Evolutionary conservation across 2,113 vertebrate species (phyloP).

Genomic region (Alligator sinensis): DNA sequence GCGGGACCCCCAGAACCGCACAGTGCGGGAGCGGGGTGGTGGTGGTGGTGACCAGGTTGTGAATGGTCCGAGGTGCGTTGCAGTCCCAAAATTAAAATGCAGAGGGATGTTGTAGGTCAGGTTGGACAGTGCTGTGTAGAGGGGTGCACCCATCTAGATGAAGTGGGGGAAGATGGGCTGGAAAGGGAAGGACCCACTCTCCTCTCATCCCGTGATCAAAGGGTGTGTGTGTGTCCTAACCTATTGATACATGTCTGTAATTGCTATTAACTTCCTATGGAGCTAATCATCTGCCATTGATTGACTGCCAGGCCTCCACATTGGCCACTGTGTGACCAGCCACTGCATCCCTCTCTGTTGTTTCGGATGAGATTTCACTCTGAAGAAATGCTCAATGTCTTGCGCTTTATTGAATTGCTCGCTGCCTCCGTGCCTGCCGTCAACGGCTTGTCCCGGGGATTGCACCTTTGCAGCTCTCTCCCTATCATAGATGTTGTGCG

Average conservation of each 20-base stretch:
- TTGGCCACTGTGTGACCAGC: fast-evolving
- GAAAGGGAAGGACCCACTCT: background rate
- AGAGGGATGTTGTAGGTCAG: fast-evolving
- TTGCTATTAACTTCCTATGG: background rate
- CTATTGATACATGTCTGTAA: background rate
- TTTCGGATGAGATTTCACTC: background rate
- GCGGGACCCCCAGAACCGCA: background rate
- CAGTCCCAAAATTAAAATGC: background rate
- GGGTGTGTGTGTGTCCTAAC: background rate
- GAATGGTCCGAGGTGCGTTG: background rate
- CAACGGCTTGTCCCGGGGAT: background rate
- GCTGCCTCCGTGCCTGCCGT: background rate
- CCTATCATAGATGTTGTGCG: fast-evolving
- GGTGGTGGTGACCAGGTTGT: background rate
- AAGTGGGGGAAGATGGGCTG: background rate
- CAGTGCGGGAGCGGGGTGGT: background rate
- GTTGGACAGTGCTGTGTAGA: background rate
- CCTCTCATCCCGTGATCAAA: background rate
- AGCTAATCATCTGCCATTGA: background rate
- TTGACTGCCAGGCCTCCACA: background rate
- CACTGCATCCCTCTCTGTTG: background rate
- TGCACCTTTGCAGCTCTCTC: fast-evolving
- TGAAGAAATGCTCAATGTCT: fast-evolving
- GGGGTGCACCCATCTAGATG: background rate
- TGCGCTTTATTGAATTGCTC: background rate